Conservation (phyloP, 1,140 invertebrate species). For the Gryllus bimaculatus region DNA sequence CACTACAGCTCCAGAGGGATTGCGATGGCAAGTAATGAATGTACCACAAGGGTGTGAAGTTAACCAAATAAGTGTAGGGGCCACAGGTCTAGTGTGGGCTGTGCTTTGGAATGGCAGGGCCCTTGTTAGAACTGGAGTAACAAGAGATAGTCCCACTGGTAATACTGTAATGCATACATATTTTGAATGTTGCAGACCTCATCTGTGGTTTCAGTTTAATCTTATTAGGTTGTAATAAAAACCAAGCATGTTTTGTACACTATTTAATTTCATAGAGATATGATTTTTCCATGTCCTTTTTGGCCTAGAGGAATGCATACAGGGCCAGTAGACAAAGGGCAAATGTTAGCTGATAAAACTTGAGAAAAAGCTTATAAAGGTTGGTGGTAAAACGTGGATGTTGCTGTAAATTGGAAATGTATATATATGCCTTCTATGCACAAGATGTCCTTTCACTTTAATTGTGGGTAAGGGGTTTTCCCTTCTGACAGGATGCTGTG, state of each 20-base stretch:
- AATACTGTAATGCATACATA: slow-evolving; percentile 14
- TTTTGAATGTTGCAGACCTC: background rate
- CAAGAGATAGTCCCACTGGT: slow-evolving; percentile 60
- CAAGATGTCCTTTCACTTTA: too few species aligned
- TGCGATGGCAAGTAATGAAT: slow-evolving; percentile 66
- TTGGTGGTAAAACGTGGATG: too few species aligned
- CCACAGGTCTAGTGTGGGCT: slow-evolving; percentile 76
- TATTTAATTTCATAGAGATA: too few species aligned
- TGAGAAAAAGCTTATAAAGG: too few species aligned
- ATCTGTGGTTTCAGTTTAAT: background rate
- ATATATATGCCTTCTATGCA: too few species aligned
- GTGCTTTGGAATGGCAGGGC: slow-evolving; percentile 70
- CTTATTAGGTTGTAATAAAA: background rate
- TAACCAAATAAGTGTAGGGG: slow-evolving; percentile 70
- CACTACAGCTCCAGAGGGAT: slow-evolving; percentile 71
- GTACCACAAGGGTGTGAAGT: slow-evolving; percentile 68
- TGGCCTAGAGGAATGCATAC: too few species aligned
- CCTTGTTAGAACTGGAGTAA: slow-evolving; percentile 67
- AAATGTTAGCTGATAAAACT: too few species aligned
- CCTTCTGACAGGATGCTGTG: too few species aligned
- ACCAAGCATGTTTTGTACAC: background rate
- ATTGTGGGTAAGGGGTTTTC: too few species aligned
- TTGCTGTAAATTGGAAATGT: too few species aligned
- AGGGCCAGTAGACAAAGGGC: too few species aligned
- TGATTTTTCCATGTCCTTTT: too few species aligned